These are phyloP conservation scores for Gymnopithys bicolor DNA, from an alignment of 2,797 vertebrate species.

Conservation along the genomic window DNA sequence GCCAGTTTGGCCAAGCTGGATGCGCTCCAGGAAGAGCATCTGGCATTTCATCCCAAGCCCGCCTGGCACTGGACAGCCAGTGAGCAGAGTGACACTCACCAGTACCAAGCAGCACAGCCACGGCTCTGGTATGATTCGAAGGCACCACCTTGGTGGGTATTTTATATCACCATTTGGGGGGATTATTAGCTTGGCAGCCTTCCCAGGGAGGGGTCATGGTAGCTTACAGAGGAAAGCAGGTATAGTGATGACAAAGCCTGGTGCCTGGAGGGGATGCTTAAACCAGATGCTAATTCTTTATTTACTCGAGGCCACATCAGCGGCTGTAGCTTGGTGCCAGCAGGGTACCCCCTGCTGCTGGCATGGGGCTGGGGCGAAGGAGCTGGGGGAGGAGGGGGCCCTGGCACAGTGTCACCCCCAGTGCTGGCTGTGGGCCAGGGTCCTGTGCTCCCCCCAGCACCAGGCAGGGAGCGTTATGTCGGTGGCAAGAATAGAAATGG, in stretches of 20 bases:
- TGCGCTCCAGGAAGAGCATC: neutral
- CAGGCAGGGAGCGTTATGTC: slow-evolving; percentile 50
- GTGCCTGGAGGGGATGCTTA: neutral
- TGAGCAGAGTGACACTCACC: neutral
- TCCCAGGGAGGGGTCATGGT: neutral
- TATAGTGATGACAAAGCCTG: neutral
- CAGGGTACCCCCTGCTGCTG: neutral
- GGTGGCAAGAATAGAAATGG: slow-evolving; percentile 64
- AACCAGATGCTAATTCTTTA: slow-evolving; percentile 42
- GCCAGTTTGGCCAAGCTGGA: neutral
- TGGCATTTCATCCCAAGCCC: rapidly evolving
- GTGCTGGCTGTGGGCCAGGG: slow-evolving; percentile 36
- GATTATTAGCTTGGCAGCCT: slow-evolving; percentile 54
- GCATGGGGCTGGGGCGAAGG: rapidly evolving
- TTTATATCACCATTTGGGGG: slow-evolving; percentile 36
- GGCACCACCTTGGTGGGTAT: neutral
- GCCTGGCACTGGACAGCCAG: neutral
- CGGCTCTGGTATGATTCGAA: neutral
- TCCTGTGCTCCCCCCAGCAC: slow-evolving; percentile 46
- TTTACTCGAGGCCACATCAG: neutral
- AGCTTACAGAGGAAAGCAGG: slow-evolving; percentile 7
- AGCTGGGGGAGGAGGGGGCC: neutral
- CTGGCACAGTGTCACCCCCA: neutral
- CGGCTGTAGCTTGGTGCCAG: neutral
- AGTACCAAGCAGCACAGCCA: rapidly evolving